Conservation (phyloP, 2,797 vertebrate species). For the Hylomyscus alleni region DNA sequence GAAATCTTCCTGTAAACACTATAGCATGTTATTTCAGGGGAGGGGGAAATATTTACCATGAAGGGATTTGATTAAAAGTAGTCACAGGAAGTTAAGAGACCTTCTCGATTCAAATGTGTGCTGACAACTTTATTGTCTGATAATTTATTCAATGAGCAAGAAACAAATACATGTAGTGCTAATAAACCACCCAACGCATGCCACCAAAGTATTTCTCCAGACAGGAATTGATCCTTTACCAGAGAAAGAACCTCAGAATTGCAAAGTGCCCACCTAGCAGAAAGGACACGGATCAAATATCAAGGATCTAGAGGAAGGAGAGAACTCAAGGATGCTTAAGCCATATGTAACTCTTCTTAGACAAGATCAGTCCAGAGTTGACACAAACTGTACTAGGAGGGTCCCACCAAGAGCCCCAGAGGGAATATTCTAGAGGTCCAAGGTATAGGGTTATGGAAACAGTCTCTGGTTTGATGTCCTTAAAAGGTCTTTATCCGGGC, state of each 20-base stretch:
- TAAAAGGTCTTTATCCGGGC: conserved; percentile 14
- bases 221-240: not conserved
- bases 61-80: conserved; percentile 59
- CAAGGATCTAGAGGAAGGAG: not conserved
- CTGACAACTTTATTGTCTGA: conserved; percentile 6
- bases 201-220: conserved; percentile 32
- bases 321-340: not conserved
- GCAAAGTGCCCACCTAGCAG: not conserved
- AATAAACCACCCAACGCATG: not conserved
- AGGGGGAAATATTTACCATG: conserved; percentile 41
- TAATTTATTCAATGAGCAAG: conserved; percentile 47
- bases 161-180: not conserved
- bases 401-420: not conserved
- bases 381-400: not conserved
- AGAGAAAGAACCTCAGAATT: conserved; percentile 50
- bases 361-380: not conserved
- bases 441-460: not conserved
- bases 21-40: conserved; percentile 11
- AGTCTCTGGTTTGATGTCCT: not conserved
- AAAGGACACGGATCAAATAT: not conserved
- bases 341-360: not conserved
- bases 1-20: conserved; percentile 65
- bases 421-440: not conserved
- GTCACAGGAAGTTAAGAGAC: conserved; percentile 14
- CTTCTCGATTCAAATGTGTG: conserved; percentile 23